Evolutionary conservation across 2,113 vertebrate genomes (phyloP).

Genomic region (Anarhynchus alexandrinus): DNA sequence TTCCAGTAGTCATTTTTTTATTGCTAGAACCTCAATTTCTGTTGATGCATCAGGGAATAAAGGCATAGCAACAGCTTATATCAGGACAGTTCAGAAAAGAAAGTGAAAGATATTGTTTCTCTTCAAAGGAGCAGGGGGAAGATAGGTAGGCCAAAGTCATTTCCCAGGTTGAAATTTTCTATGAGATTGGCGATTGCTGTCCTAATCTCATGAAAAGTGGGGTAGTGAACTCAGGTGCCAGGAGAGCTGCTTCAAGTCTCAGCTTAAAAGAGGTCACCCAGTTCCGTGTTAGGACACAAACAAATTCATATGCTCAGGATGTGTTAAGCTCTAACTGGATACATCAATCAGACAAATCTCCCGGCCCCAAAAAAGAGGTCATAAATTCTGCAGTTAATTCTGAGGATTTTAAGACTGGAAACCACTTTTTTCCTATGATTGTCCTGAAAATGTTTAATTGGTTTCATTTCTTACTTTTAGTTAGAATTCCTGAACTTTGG

Average conservation of each 20-base stretch:
- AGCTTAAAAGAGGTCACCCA: neutral
- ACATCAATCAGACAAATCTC: neutral
- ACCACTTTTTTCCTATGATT: neutral
- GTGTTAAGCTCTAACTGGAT: neutral
- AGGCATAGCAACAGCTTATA: neutral
- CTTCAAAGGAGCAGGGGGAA: neutral
- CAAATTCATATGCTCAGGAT: neutral
- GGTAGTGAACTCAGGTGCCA: neutral
- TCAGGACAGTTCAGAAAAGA: neutral
- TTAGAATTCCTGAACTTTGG: neutral
- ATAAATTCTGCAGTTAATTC: neutral
- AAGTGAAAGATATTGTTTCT: neutral
- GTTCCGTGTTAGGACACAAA: neutral
- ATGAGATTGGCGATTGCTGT: neutral
- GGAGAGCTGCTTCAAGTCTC: neutral
- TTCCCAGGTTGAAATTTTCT: neutral
- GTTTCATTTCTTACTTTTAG: neutral
- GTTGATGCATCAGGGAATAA: neutral
- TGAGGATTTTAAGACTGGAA: neutral
- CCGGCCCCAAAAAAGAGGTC: fast-evolving
- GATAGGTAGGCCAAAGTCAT: neutral
- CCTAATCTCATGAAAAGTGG: neutral
- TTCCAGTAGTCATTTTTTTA: neutral
- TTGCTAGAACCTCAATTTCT: neutral
- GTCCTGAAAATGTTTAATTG: neutral